Evolutionary conservation across 2,797 vertebrate genomes (phyloP).

Genomic region (Lateolabrax maculatus): DNA sequence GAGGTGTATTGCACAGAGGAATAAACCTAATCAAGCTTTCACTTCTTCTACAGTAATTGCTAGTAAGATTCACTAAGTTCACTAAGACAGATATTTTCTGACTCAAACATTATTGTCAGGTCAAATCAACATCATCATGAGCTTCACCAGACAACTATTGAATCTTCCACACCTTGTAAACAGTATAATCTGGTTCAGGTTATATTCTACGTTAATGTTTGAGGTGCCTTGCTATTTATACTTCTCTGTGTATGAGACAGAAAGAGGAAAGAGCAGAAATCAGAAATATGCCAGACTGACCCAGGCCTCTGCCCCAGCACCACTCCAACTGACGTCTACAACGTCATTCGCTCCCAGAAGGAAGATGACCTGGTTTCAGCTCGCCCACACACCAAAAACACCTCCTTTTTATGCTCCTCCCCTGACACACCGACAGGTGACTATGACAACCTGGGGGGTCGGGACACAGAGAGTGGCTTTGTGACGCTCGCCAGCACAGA

Average conservation of each 20-base stretch:
- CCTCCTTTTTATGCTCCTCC: slow-evolving; percentile 90
- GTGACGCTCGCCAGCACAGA: slow-evolving; percentile 89
- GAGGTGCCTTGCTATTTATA: slow-evolving; percentile 15
- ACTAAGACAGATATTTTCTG: not conserved
- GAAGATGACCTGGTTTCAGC: slow-evolving; percentile 91
- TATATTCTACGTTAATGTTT: not conserved
- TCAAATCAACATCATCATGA: not conserved
- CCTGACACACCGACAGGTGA: slow-evolving; percentile 86
- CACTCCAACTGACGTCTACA: slow-evolving; percentile 88
- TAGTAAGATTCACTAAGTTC: not conserved
- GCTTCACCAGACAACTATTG: not conserved
- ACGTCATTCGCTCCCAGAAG: slow-evolving; percentile 90
- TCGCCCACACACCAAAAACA: slow-evolving; percentile 91
- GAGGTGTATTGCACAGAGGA: not conserved
- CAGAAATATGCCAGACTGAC: slow-evolving; percentile 82
- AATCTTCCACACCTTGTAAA: not conserved
- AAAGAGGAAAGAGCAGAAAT: slow-evolving; percentile 77
- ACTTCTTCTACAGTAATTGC: not conserved
- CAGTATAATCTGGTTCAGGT: not conserved
- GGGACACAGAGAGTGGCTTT: slow-evolving; percentile 88
- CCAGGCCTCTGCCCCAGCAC: slow-evolving; percentile 81
- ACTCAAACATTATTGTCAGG: not conserved
- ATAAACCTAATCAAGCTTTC: not conserved
- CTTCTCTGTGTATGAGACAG: slow-evolving; percentile 51
- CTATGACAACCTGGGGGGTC: slow-evolving; percentile 86